A percentile compares a stretch with the other conserved stretches of the same genome.
Conservation (phyloP, 2,113 vertebrate species). For the Spea bombifrons region DNA sequence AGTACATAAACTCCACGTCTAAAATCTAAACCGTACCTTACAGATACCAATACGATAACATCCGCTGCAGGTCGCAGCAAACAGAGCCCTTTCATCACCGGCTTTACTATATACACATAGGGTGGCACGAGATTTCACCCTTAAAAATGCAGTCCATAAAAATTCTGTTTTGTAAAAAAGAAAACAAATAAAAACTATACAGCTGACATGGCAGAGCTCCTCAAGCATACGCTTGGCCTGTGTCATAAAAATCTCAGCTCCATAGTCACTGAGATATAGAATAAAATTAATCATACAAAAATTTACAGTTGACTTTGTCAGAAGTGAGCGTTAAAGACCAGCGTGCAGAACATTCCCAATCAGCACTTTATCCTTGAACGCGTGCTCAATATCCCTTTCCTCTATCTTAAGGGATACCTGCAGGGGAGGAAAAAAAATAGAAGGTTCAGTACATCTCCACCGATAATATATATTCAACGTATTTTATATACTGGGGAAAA, state of each 20-base stretch:
- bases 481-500: too few species aligned
- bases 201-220: too few species aligned
- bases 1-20: background rate
- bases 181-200: too few species aligned
- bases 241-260: background rate
- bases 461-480: too few species aligned
- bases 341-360: constrained; percentile 81
- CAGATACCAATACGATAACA: constrained; percentile 23
- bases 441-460: too few species aligned
- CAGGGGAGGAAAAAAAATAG: background rate
- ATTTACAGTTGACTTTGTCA: background rate
- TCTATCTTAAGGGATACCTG: constrained; percentile 89
- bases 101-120: constrained; percentile 10
- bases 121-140: background rate
- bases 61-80: background rate
- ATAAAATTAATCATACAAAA: background rate
- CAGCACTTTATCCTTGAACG: constrained; percentile 79
- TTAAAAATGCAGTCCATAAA: too few species aligned
- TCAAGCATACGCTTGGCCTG: background rate
- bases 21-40: constrained; percentile 17
- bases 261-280: background rate
- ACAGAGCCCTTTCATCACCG: background rate
- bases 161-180: too few species aligned
- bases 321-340: constrained; percentile 52
- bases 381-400: constrained; percentile 79